These are phyloP conservation scores for Antitype chi DNA, from an alignment of 2,888 invertebrate genomes.

Conservation along the genomic window DNA sequence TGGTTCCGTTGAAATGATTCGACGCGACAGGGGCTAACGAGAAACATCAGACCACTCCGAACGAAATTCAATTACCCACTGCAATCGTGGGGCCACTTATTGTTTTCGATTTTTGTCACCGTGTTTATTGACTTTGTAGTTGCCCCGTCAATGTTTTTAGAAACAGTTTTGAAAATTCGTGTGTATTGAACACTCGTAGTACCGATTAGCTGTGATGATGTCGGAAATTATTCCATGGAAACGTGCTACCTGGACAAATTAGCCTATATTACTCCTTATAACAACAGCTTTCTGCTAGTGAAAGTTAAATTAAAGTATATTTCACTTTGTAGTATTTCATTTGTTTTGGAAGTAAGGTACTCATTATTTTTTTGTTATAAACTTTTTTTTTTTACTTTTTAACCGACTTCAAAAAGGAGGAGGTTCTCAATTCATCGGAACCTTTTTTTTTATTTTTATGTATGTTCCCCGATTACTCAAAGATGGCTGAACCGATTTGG, in stretches of 20 bases:
- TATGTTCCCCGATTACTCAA: too few species aligned
- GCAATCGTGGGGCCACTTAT: slow-evolving; percentile 66
- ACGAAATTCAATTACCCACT: slow-evolving; percentile 74
- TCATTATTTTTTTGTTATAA: neutral
- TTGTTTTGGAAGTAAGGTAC: neutral
- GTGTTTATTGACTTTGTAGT: slow-evolving; percentile 49
- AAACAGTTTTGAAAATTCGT: neutral
- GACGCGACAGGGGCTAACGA: slow-evolving; percentile 75
- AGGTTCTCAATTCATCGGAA: too few species aligned
- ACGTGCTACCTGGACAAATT: too few species aligned
- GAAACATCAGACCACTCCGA: slow-evolving; percentile 69
- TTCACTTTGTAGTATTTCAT: neutral
- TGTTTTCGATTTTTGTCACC: slow-evolving; percentile 67
- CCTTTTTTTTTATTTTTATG: too few species aligned
- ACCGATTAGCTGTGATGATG: neutral
- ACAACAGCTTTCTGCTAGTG: too few species aligned
- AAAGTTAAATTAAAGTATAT: neutral
- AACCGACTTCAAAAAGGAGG: too few species aligned
- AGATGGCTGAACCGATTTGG: too few species aligned
- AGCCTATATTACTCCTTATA: too few species aligned
- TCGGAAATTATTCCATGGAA: too few species aligned
- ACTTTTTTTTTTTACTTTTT: neutral
- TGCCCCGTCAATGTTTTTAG: slow-evolving; percentile 10
- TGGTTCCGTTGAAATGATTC: slow-evolving; percentile 71
- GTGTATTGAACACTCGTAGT: neutral